Evolutionary conservation across 2,888 invertebrate genomes (phyloP), one percentile per base, ranked within the genome.

Genomic region (Scaptomyza tumidula): DNA sequence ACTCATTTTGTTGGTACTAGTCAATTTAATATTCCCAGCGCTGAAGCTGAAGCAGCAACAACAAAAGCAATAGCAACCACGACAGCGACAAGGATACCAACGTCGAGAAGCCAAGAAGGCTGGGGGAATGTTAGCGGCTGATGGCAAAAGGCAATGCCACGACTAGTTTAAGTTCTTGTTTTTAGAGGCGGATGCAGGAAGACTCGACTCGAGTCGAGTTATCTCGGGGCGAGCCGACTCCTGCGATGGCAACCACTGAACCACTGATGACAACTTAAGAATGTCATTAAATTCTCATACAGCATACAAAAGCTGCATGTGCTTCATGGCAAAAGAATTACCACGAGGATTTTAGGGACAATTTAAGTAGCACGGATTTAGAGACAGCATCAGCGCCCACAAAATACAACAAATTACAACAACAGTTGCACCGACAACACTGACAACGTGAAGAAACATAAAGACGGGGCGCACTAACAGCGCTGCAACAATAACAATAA

Each of bases 201-300:
- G 58, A 49, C 29, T 46, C 63, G 39, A 27, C 31, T 39, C 33
- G 54, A 31, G 39, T 50, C 46, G 44, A 27, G 37, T 62, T 13
- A 49, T 9, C 29, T 46, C 63, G 39, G 33, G 24, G 33, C 33
- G 71, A 61, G 65, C 65, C 68, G 63, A 53, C 61, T 73, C 64
- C 55, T 63, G 66, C 56, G 71, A 66, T 71, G 71, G 62, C 78
- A 78, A 58, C 76, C 80, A 74, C 88, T 89, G 89, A 88, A 68
- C 80, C 81, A 78, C 89, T 89, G 89, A 89, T 89, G 89, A 90
- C 89, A 89, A 90, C 89, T 90, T 89, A 89, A 89, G 89, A 89
- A 89, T 88, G 87, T 89, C 90, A 89, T 90, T 89, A 89, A 81
- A 85, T 89, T 88, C 86, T 79, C 90, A 88, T 88, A 83, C 79